These are phyloP conservation scores for Criorhina ranunculi DNA, from an alignment of 2,888 invertebrate species.

Conservation along the genomic window DNA sequence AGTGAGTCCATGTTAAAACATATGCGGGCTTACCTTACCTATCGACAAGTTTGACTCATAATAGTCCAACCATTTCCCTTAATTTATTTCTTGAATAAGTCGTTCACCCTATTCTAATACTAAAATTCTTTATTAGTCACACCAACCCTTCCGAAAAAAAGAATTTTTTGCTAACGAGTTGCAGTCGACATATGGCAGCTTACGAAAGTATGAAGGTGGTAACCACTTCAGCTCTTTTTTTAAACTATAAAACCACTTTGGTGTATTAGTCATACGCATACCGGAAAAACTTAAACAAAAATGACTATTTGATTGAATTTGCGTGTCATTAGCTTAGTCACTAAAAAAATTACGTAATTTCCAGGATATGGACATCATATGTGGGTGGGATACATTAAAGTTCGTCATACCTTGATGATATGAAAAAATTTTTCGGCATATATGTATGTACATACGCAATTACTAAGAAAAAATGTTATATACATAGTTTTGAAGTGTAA, in stretches of 20 bases:
- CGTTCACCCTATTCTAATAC: no score
- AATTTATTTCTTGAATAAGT: no score
- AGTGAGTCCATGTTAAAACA: no score
- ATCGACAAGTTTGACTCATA: no score
- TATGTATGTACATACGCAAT: background rate
- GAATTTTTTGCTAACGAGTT: background rate
- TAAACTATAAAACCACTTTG: conserved; percentile 21
- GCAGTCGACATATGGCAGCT: background rate
- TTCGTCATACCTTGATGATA: conserved; percentile 28
- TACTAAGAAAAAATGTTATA: no score
- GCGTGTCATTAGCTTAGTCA: conserved; percentile 57
- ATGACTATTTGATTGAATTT: conserved; percentile 53
- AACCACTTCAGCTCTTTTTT: conserved; percentile 4
- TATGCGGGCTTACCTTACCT: no score
- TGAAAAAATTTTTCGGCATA: conserved; percentile 25
- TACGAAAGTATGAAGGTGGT: conserved; percentile 4
- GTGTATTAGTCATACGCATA: conserved; percentile 46
- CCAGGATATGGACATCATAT: conserved; percentile 17
- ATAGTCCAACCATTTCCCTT: no score
- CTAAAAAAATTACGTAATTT: conserved; percentile 48
- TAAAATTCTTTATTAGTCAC: background rate
- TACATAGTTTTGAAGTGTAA: background rate
- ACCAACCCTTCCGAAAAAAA: background rate
- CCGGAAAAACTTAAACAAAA: conserved; percentile 36
- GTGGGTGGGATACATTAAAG: conserved; percentile 7